These are phyloP conservation scores for Platysteira castanea DNA, from an alignment of 2,113 vertebrate species.

Conservation along the genomic window DNA sequence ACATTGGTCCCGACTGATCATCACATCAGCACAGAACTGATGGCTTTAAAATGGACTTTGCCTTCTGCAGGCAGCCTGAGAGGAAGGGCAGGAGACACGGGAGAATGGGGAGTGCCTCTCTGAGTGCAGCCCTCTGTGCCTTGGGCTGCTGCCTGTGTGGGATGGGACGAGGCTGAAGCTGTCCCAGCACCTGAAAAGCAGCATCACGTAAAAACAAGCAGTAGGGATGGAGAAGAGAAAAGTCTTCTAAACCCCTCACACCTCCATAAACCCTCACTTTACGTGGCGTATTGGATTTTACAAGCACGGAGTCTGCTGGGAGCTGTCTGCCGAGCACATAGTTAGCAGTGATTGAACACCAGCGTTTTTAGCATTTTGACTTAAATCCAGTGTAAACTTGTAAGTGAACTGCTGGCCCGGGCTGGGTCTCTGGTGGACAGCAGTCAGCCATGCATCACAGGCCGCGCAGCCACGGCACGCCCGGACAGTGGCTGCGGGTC, in stretches of 20 bases:
- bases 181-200: neutral
- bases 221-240: neutral
- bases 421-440: conserved; percentile 39
- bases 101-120: neutral
- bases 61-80: neutral
- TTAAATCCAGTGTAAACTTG: conserved; percentile 60
- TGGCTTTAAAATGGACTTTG: neutral
- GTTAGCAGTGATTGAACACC: conserved; percentile 57
- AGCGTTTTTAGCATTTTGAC: conserved; percentile 52
- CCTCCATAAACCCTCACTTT: conserved; percentile 20
- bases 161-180: neutral
- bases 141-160: neutral
- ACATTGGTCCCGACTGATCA: fast-evolving
- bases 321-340: conserved; percentile 44
- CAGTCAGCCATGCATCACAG: conserved; percentile 33
- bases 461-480: neutral
- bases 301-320: conserved; percentile 28
- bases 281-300: conserved; percentile 40
- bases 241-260: neutral
- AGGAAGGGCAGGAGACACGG: neutral
- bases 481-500: neutral
- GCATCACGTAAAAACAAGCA: neutral
- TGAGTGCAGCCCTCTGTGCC: neutral
- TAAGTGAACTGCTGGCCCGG: conserved; percentile 38
- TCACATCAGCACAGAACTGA: neutral